A percentile compares a stretch with the other conserved stretches of the same genome.
Conservation (phyloP, 2,888 invertebrate genomes). For the Agonopterix heracliana region DNA sequence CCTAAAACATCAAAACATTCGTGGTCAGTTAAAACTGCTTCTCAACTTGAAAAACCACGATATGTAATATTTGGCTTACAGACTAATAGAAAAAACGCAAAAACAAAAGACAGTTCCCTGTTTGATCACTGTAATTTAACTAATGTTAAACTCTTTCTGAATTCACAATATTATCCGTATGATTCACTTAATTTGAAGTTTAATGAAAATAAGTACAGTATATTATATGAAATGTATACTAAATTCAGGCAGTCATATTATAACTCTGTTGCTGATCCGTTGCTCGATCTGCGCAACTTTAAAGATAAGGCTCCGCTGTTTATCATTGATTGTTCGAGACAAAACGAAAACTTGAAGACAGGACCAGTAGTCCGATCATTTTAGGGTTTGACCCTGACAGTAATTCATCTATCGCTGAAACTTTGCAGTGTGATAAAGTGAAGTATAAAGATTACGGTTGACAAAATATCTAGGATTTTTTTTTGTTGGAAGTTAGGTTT, state of each 20-base stretch:
- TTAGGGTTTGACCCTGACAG: too few species aligned
- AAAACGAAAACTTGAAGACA: background rate
- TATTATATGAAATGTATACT: too few species aligned
- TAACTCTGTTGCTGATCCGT: conserved; percentile 6
- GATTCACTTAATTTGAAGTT: conserved; percentile 4
- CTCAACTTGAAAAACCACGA: too few species aligned
- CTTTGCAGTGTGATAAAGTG: too few species aligned
- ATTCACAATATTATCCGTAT: conserved; percentile 9
- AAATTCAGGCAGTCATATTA: conserved; percentile 12
- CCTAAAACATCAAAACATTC: conserved; percentile 18
- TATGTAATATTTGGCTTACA: too few species aligned
- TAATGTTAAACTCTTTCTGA: conserved; percentile 6
- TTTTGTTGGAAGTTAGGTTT: too few species aligned
- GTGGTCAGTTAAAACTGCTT: too few species aligned
- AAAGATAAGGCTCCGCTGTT: conserved; percentile 20
- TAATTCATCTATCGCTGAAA: too few species aligned
- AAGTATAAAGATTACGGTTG: too few species aligned
- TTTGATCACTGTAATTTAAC: conserved; percentile 5
- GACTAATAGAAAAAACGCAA: conserved; percentile 2
- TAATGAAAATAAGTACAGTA: background rate
- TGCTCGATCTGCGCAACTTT: conserved; percentile 14
- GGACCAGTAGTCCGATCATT: too few species aligned
- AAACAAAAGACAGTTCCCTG: conserved; percentile 14
- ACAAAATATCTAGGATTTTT: too few species aligned
- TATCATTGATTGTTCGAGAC: conserved; percentile 23